Evolutionary conservation across 2,113 vertebrate species (phyloP).

Genomic region (Apus apus): DNA sequence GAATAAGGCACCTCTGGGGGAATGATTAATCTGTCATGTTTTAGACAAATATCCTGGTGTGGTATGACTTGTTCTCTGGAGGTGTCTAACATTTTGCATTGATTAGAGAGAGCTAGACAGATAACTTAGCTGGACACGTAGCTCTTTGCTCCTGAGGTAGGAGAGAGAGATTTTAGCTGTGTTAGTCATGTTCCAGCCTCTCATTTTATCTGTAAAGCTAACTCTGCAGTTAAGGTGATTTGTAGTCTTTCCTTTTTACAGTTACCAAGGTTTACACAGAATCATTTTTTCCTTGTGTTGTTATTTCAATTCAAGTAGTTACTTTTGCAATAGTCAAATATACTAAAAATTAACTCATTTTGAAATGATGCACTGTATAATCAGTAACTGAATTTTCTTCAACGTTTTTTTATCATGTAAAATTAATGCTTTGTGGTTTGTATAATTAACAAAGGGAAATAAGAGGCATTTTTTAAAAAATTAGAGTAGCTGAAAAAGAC

Average conservation of each 20-base stretch:
- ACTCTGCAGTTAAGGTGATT: background rate
- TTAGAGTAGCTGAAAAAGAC: background rate
- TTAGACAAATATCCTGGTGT: background rate
- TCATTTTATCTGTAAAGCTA: background rate
- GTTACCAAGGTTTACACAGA: background rate
- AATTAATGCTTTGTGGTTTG: background rate
- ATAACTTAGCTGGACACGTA: background rate
- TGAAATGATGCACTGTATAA: background rate
- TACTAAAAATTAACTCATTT: background rate
- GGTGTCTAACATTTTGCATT: background rate
- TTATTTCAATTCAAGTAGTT: background rate
- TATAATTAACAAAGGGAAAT: background rate
- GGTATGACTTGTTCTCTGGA: background rate
- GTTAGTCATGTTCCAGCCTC: background rate
- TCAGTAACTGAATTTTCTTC: background rate
- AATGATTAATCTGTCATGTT: constrained; percentile 17
- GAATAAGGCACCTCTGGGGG: background rate
- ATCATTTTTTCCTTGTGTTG: background rate
- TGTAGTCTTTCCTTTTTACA: background rate
- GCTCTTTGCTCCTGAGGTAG: background rate
- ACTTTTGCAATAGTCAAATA: background rate
- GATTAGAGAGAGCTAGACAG: background rate
- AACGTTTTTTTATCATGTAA: accelerated
- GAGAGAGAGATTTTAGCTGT: background rate
- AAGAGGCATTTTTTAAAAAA: background rate